A percentile compares a stretch with the other conserved stretches of the same genome.
Conservation (phyloP, 2,113 vertebrate species). For the Xenus cinereus region DNA sequence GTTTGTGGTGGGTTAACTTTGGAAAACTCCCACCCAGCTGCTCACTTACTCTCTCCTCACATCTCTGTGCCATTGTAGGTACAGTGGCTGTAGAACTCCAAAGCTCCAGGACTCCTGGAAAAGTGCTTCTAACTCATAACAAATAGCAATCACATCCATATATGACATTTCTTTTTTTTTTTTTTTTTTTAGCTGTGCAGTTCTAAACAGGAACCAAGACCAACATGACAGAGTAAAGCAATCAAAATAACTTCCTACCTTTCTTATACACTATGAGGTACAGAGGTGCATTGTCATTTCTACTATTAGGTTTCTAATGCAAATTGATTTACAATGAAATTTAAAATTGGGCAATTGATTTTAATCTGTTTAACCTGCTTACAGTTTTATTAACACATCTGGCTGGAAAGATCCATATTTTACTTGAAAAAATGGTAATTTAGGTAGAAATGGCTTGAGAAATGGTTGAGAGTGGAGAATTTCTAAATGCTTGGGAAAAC, state of each 20-base stretch:
- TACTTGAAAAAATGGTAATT: slow-evolving; percentile 44
- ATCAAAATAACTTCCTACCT: slow-evolving; percentile 1
- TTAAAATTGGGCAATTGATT: slow-evolving; percentile 14
- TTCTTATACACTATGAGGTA: not conserved
- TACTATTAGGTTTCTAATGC: slow-evolving; percentile 28
- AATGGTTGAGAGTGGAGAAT: not conserved
- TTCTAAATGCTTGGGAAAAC: not conserved
- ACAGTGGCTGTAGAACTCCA: not conserved
- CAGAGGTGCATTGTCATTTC: not conserved
- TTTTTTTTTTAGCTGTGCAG: not conserved
- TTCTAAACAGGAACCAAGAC: slow-evolving; percentile 30
- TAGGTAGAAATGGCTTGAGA: not conserved
- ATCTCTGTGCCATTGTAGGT: not conserved
- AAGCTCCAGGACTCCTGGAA: not conserved
- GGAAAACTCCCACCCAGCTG: not conserved
- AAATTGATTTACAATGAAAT: slow-evolving; percentile 53
- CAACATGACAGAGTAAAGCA: not conserved
- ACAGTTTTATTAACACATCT: slow-evolving; percentile 35
- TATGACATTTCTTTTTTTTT: not conserved
- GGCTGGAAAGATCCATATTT: not conserved
- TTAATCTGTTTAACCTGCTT: not conserved
- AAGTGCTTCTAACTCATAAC: not conserved
- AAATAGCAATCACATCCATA: not conserved
- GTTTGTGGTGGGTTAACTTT: not conserved
- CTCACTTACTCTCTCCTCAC: not conserved